Base-by-base conservation (phyloP, 1,140 invertebrate genomes). In the Apis florea region DNA sequence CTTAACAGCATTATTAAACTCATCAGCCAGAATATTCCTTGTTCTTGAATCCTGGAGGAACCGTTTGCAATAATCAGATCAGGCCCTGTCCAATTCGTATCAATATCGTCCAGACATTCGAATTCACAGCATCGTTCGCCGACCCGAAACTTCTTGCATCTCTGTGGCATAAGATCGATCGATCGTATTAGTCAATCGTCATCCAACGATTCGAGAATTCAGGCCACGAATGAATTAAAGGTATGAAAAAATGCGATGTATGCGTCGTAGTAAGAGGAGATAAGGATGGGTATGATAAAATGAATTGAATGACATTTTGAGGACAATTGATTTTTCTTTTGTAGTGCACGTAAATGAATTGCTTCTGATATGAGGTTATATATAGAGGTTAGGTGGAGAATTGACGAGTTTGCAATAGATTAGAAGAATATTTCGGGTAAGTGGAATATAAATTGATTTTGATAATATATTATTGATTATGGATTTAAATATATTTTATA, bases 111-210 rank as follows among this genome's bases (percentile, higher is more conserved):
- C 63, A 97, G 94, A 89, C 96, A 97, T 89, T 96, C 95, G 89
- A 97, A 97, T 85, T 97, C 96, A 90, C 96, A 97, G 91, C 96
- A 97, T 54, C 95, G 94, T 90, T 96, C 95, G 54, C 96, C 96
- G 49, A 96, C 96, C 40, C 96, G 94, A 89, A 96, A 97, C 89
- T 95, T 96, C 90, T 96, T 96, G 92, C 96, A 97, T 94, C 95
- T 96, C 96, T 97, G 94, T 51, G 68, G 11, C 73, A 73, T 21
- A 85, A 79, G 64, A 63, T 58, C 58, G 15, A 86, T 72, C n/a
- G 21, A 2, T 53, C 19, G 63, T 1, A 51, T 5, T n/a, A 17
- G 31, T 85, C 31, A 74, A 49, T 81, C 40, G 66, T n/a, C 49
- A 53, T 31, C 58, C n/a, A n/a, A 70, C 10, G n/a, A 11, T 15